Percentiles rank a stretch among this genome's conserved stretches.
Evolutionary conservation across 2,113 vertebrate species (phyloP).

Genomic region (Varanus komodoensis): DNA sequence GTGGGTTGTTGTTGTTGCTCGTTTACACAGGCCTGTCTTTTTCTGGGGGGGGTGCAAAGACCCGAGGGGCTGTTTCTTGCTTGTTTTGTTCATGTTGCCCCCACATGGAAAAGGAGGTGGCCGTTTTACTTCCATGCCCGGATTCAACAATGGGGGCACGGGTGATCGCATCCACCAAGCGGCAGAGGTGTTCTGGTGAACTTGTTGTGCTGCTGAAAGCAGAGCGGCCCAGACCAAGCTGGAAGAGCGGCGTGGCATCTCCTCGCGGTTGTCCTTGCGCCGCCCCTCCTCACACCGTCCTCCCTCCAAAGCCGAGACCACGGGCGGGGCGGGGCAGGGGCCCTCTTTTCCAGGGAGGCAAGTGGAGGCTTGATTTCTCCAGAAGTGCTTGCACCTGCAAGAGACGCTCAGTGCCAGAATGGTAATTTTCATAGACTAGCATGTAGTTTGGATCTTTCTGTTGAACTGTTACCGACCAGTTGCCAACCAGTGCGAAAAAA

Average conservation of each 20-base stretch:
- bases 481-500: too few species aligned
- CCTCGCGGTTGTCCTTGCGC: too few species aligned
- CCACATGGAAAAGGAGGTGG: background rate
- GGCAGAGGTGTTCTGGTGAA: background rate
- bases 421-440: background rate
- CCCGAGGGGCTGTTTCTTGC: background rate
- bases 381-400: background rate
- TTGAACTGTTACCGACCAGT: background rate
- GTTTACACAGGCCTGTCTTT: conserved; percentile 8
- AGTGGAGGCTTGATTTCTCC: background rate
- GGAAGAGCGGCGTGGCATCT: background rate
- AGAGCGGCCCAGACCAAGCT: background rate
- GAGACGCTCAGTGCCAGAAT: background rate
- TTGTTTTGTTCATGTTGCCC: conserved; percentile 28
- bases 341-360: background rate
- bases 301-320: background rate
- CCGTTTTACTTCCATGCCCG: background rate
- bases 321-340: background rate
- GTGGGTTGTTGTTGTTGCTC: background rate
- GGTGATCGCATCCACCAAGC: background rate
- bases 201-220: background rate
- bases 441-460: background rate
- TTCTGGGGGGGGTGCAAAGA: conserved; percentile 15
- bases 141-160: too few species aligned
- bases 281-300: background rate